phyloP scores from a whole-genome alignment of 2,888 invertebrate genomes.

The Miltochrista miniata region DNA sequence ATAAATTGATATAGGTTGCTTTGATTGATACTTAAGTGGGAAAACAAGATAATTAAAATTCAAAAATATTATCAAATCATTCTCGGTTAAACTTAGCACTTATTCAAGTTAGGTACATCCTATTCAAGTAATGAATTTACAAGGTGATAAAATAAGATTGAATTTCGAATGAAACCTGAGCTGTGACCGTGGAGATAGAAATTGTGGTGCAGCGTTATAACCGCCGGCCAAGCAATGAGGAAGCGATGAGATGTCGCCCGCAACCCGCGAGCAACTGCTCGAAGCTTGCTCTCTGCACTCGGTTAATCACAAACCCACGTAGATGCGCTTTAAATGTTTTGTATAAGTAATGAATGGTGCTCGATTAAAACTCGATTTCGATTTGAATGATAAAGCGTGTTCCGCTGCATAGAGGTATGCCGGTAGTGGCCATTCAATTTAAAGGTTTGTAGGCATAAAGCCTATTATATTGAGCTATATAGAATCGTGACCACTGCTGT shows the following conservation, averaged over 20 bases:
- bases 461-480: too few species aligned
- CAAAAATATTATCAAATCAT: too few species aligned
- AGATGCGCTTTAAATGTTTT: constrained; percentile 48
- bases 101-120: background rate
- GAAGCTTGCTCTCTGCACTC: constrained; percentile 33
- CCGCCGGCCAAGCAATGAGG: constrained; percentile 64
- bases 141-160: constrained; percentile 8
- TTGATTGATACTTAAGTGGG: too few species aligned
- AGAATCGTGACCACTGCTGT: too few species aligned
- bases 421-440: too few species aligned
- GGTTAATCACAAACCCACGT: constrained; percentile 52
- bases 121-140: background rate
- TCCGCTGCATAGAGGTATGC: too few species aligned
- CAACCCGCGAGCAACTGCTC: constrained; percentile 49
- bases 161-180: constrained; percentile 23
- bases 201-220: constrained; percentile 45
- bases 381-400: constrained; percentile 35
- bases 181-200: constrained; percentile 42
- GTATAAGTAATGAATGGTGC: constrained; percentile 43
- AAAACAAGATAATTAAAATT: too few species aligned
- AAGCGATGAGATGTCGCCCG: constrained; percentile 64
- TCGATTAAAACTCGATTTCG: constrained; percentile 46
- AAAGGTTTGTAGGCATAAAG: too few species aligned
- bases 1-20: too few species aligned
- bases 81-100: too few species aligned